A percentile compares a stretch with the other conserved stretches of the same genome.
Conservation (phyloP, 2,797 vertebrate species). For the Poecile montanus region DNA sequence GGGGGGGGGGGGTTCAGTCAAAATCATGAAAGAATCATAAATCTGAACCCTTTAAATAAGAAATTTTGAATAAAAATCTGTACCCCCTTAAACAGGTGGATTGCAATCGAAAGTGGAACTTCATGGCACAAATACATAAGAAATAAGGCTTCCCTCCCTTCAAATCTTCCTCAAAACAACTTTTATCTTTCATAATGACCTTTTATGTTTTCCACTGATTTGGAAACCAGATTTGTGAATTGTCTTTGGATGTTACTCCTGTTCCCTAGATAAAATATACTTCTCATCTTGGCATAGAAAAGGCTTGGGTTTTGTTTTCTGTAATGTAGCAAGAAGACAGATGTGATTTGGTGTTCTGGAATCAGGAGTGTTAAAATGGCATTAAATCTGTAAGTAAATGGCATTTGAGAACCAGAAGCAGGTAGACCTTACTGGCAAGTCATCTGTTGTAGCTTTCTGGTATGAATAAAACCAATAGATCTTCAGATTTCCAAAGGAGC, state of each 20-base stretch:
- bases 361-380: not conserved
- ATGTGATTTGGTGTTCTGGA: not conserved
- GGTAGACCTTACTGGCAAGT: conserved; percentile 11
- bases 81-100: not conserved
- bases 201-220: not conserved
- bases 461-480: conserved; percentile 45
- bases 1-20: not conserved
- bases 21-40: not conserved
- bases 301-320: not conserved
- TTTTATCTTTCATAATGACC: not conserved
- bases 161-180: not conserved
- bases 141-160: not conserved
- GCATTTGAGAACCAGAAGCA: not conserved
- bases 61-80: not conserved
- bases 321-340: not conserved
- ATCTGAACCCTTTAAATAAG: not conserved
- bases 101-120: not conserved
- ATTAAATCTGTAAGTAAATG: not conserved
- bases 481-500: conserved; percentile 53
- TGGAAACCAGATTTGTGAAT: not conserved
- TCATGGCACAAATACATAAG: not conserved
- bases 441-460: conserved; percentile 22
- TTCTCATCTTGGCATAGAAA: not conserved
- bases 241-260: not conserved
- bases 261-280: not conserved